phyloP scores from a whole-genome alignment of 2,888 invertebrate species.

The Stenichneumon culpator region DNA sequence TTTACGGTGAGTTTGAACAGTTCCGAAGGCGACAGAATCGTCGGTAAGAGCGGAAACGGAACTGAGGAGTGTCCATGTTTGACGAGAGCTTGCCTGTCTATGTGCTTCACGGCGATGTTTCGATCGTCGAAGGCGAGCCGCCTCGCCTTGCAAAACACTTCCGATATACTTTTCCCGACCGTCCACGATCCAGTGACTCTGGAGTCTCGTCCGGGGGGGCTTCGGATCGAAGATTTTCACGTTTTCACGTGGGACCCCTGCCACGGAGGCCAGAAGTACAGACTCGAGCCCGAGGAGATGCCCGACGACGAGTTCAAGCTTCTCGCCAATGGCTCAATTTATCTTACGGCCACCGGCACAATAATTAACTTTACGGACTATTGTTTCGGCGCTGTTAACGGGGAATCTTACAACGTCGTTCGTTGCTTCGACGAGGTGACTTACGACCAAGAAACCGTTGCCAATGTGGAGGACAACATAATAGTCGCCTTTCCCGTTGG shows the following conservation, averaged over 20 bases:
- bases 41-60: neutral
- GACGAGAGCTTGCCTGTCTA: slow-evolving; percentile 63
- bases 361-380: slow-evolving; percentile 62
- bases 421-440: slow-evolving; percentile 70
- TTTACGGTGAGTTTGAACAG: slow-evolving; percentile 1
- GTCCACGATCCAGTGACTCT: slow-evolving; percentile 67
- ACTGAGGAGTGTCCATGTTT: slow-evolving; percentile 65
- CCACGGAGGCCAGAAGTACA: slow-evolving; percentile 44
- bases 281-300: slow-evolving; percentile 64
- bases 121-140: slow-evolving; percentile 30
- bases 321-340: slow-evolving; percentile 75
- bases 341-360: neutral
- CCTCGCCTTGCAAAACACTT: slow-evolving; percentile 27
- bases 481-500: slow-evolving; percentile 69
- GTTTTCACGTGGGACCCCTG: slow-evolving; percentile 72
- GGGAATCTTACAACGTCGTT: slow-evolving; percentile 62
- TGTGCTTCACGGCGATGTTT: slow-evolving; percentile 73
- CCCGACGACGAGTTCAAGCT: slow-evolving; percentile 67
- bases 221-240: slow-evolving; percentile 57
- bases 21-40: neutral
- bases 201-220: neutral
- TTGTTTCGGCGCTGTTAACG: slow-evolving; percentile 70
- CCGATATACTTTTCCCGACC: slow-evolving; percentile 64
- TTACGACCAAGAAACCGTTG: neutral
- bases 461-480: neutral